Conservation (phyloP, 2,888 invertebrate species). For the Colostygia pectinataria region DNA sequence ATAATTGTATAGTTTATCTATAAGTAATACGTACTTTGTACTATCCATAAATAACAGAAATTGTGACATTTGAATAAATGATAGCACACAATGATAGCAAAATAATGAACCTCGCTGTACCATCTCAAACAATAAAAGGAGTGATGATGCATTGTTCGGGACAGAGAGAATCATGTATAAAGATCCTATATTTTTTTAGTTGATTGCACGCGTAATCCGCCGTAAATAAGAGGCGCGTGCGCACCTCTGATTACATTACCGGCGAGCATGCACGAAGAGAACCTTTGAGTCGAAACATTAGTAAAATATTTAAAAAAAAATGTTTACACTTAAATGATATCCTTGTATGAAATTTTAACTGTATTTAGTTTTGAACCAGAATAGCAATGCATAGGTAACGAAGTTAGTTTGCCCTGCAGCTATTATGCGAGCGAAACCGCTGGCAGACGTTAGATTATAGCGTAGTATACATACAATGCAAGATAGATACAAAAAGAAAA, state of each 20-base stretch:
- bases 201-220: conserved; percentile 77
- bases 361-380: too few relatives aligned
- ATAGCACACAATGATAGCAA: conserved; percentile 24
- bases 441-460: too few relatives aligned
- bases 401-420: too few relatives aligned
- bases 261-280: conserved; percentile 50
- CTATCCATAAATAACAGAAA: conserved; percentile 7
- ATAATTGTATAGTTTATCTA: too few relatives aligned
- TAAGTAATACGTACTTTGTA: too few relatives aligned
- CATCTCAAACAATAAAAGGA: conserved; percentile 38
- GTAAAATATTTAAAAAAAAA: conserved; percentile 5
- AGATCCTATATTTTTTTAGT: conserved; percentile 52
- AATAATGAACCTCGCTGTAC: conserved; percentile 22
- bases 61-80: conserved; percentile 10
- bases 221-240: conserved; percentile 75
- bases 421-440: too few relatives aligned
- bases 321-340: too few relatives aligned
- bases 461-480: too few relatives aligned
- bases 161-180: conserved; percentile 37
- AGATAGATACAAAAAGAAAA: too few relatives aligned
- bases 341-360: too few relatives aligned
- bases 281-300: conserved; percentile 47
- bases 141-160: conserved; percentile 53
- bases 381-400: too few relatives aligned
- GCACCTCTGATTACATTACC: conserved; percentile 71